phyloP scores from a whole-genome alignment of 2,797 vertebrate species.

The Oreonectes daqikongensis region DNA sequence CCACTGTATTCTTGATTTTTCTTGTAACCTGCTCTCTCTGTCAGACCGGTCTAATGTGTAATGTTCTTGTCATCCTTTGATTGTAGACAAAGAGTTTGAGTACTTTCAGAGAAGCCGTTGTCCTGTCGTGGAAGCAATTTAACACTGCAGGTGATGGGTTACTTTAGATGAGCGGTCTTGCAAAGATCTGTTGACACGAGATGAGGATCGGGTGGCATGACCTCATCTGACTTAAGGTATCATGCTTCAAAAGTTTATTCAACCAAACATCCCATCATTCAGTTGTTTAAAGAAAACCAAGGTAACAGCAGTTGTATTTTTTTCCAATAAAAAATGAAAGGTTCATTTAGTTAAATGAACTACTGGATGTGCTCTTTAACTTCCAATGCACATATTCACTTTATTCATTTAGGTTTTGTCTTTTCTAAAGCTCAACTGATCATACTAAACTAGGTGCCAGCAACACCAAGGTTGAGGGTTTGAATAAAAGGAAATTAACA shows the following conservation, averaged over 20 bases:
- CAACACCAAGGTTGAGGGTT: no score
- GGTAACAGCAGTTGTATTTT: not conserved
- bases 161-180: not conserved
- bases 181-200: conserved; percentile 48
- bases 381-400: not conserved
- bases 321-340: not conserved
- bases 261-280: conserved; percentile 14
- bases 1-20: not conserved
- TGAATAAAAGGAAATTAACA: no score
- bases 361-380: not conserved
- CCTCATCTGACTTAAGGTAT: conserved; percentile 29
- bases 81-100: conserved; percentile 7
- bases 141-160: not conserved
- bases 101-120: not conserved
- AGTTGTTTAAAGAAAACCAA: not conserved
- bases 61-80: not conserved
- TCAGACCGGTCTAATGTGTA: conserved; percentile 7
- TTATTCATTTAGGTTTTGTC: no score
- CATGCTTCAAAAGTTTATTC: not conserved
- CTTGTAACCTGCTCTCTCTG: conserved; percentile 14
- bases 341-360: not conserved
- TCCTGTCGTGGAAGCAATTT: not conserved
- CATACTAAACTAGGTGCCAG: not conserved
- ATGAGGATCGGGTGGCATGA: conserved; percentile 43
- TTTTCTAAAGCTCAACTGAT: no score